phyloP scores from a whole-genome alignment of 2,888 invertebrate genomes.

The Drosophila paramelanica region DNA sequence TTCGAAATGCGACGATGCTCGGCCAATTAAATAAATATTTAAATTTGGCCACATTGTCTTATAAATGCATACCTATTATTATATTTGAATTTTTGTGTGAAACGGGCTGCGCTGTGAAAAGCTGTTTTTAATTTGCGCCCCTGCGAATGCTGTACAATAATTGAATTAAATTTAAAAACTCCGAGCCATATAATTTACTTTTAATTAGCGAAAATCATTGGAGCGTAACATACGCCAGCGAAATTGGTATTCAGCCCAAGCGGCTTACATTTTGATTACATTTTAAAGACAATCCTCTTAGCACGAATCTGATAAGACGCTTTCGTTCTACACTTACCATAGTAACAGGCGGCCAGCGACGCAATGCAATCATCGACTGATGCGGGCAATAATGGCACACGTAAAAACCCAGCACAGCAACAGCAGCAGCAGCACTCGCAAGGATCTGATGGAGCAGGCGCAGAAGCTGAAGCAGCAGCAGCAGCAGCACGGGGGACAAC shows the following conservation, averaged over 20 bases:
- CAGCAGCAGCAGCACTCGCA: slow-evolving; percentile 30
- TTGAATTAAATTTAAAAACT: slow-evolving; percentile 30
- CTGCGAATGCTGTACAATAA: slow-evolving; percentile 22
- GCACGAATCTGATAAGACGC: slow-evolving; percentile 27
- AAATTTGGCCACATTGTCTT: slow-evolving; percentile 58
- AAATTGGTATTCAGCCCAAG: slow-evolving; percentile 22
- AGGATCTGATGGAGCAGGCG: slow-evolving; percentile 22
- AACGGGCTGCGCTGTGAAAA: slow-evolving; percentile 24
- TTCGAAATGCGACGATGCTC: slow-evolving; percentile 14
- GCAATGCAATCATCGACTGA: slow-evolving; percentile 86
- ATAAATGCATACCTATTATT: slow-evolving; percentile 37
- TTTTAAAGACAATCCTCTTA: slow-evolving; percentile 74
- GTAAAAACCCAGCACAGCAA: slow-evolving; percentile 61
- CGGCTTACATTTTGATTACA: slow-evolving; percentile 71
- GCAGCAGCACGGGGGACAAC: slow-evolving; percentile 33
- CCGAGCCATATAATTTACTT: slow-evolving; percentile 60
- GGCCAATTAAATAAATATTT: slow-evolving; percentile 75
- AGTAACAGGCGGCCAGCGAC: slow-evolving; percentile 84
- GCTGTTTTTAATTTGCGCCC: slow-evolving; percentile 26
- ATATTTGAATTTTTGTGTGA: slow-evolving; percentile 55
- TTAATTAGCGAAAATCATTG: slow-evolving; percentile 68
- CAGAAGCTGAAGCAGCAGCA: slow-evolving; percentile 45
- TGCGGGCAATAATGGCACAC: slow-evolving; percentile 83
- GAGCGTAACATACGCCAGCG: slow-evolving; percentile 39
- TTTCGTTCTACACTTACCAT: slow-evolving; percentile 12